Percentiles rank a stretch among this genome's conserved stretches.
These are phyloP conservation scores for Phyllostomus hastatus DNA, from an alignment of 2,113 vertebrate species.

Conservation along the genomic window DNA sequence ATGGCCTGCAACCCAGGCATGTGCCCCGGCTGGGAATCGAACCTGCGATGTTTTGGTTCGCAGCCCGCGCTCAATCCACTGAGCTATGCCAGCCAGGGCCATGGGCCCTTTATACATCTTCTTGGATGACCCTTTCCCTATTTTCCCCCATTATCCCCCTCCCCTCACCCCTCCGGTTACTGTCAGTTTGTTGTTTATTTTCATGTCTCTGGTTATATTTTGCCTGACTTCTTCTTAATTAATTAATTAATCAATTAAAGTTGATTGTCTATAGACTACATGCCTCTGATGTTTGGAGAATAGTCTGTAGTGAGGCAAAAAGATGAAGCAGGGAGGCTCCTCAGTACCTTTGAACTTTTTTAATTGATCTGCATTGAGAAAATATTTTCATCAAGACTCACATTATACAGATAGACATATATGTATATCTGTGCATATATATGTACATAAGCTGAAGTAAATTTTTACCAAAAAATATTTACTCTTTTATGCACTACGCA, in stretches of 20 bases:
- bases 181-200: too few species aligned
- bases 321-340: background rate
- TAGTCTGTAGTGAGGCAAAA: background rate
- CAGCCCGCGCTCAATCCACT: too few species aligned
- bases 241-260: constrained; percentile 4
- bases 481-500: background rate
- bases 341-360: background rate
- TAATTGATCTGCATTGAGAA: background rate
- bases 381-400: background rate
- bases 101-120: too few species aligned
- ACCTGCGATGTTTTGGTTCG: too few species aligned
- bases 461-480: background rate
- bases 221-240: background rate
- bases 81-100: too few species aligned
- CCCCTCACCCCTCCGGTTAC: too few species aligned
- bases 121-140: too few species aligned
- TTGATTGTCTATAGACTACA: background rate
- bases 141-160: too few species aligned
- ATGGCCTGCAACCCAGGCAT: too few species aligned
- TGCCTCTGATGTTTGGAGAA: background rate
- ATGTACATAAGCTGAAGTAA: background rate
- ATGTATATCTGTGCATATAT: background rate
- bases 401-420: background rate
- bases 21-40: too few species aligned
- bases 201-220: too few species aligned